phyloP scores from a whole-genome alignment of 92 coral and sea anemone species.

The Epizoanthus stellaris region DNA sequence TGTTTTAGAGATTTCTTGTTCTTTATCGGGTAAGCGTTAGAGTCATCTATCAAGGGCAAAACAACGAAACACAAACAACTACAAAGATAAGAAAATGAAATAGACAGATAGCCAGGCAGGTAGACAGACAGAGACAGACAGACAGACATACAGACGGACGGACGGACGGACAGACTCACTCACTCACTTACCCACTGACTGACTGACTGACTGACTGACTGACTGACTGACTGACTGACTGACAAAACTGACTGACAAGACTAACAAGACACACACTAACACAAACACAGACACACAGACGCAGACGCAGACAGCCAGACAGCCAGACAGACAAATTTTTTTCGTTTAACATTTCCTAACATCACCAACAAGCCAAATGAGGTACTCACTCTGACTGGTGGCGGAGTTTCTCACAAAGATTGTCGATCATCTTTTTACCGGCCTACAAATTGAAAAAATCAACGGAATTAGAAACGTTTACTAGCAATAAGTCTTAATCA shows the following conservation, averaged over 20 bases:
- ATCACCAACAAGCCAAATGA: background rate
- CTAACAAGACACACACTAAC: too few species aligned
- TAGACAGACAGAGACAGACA: background rate
- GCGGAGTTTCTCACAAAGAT: conserved; percentile 82
- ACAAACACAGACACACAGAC: too few species aligned
- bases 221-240: too few species aligned
- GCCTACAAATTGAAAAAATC: conserved; percentile 53
- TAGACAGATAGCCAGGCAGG: background rate
- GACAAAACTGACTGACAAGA: background rate
- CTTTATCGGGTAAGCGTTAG: background rate
- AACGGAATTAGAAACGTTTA: background rate
- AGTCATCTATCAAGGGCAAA: background rate
- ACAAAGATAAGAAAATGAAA: background rate
- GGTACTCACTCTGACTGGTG: conserved; percentile 83
- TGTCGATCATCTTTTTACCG: conserved; percentile 80
- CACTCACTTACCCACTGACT: background rate
- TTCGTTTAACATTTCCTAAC: too few species aligned
- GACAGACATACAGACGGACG: background rate
- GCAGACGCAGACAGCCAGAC: too few species aligned
- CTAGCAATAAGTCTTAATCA: background rate
- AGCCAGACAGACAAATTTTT: too few species aligned
- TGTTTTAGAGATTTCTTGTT: too few species aligned
- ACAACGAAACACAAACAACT: background rate
- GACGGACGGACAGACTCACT: background rate
- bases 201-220: too few species aligned